Evolutionary conservation across 2,797 vertebrate species (phyloP), one percentile per base, ranked within the genome.

Genomic region (Pristis pectinata): DNA sequence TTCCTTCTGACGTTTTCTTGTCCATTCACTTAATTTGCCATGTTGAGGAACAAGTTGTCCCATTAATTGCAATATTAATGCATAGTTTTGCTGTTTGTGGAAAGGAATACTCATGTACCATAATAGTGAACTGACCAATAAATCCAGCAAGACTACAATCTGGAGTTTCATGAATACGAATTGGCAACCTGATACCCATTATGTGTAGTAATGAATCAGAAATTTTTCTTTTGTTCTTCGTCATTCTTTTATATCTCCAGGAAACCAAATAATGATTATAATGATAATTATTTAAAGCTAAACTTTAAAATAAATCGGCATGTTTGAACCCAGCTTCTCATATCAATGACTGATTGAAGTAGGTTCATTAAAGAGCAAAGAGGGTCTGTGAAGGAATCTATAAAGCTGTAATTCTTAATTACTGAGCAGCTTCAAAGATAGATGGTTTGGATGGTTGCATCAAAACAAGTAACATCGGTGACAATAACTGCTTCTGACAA

Each of bases 271-370:
- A 37, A n/a, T 91, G 61, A 67, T 91, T 91, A 22, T 30, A 56
- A 59, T 91, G 64, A 91, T 91, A 61, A 91, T 64, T 34, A 59
- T 59, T 34, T 34, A 91, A 64, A 91, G 59, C n/a, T 91, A 91
- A n/a, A 17, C 37, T 79, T 41, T 79, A 22, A 79, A 79, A 79
- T 79, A 17, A 79, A 79, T 41, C 41, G 77, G 5, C 77, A 79
- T 41, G 77, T 79, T 79, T 37, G 56, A 64, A 64, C 56, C 85
- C 27, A 91, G 15, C 34, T 61, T 91, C 85, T 22, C 30, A 1
- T 13, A 61, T 37, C 6, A 19, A 56, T 44, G 79, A 41, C 85
- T 91, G 59, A 64, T 59, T 91, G 59, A 10, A 41, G n/a, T 37
- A 64, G 34, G 17, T 67, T 67, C 22, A 37, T 67, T 37, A 41